These are phyloP conservation scores for Tadarida brasiliensis DNA, from an alignment of 2,797 vertebrate species.

Conservation along the genomic window DNA sequence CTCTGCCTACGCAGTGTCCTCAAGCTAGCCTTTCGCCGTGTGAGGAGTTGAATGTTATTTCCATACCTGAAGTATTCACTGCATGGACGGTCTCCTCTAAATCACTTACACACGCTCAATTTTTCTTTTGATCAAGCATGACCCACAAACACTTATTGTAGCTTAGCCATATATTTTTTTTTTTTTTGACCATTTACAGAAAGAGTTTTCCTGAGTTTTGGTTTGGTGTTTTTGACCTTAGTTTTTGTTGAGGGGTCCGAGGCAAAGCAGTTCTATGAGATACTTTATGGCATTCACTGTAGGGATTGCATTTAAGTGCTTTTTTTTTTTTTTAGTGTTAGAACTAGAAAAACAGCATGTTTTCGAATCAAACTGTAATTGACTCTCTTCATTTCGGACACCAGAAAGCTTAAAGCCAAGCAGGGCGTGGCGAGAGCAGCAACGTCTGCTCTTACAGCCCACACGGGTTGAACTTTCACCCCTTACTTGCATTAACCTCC, in stretches of 20 bases:
- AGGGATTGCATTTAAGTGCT: neutral
- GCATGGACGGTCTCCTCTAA: neutral
- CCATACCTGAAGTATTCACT: neutral
- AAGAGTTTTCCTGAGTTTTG: neutral
- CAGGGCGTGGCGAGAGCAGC: neutral
- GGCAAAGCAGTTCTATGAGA: neutral
- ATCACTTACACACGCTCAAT: neutral
- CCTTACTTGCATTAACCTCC: neutral
- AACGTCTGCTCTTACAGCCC: neutral
- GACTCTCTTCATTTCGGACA: neutral
- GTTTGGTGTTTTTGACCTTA: neutral
- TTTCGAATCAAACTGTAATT: neutral
- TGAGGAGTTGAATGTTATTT: neutral
- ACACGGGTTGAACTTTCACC: neutral
- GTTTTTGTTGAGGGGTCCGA: neutral
- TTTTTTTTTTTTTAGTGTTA: slow-evolving; percentile 36
- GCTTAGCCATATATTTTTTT: neutral
- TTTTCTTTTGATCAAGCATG: slow-evolving; percentile 19
- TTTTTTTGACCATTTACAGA: neutral
- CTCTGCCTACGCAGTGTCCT: neutral
- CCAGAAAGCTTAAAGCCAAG: neutral
- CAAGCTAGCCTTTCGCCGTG: neutral
- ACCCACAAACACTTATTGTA: neutral
- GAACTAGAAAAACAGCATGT: slow-evolving; percentile 4
- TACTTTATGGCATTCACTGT: neutral